Evolutionary conservation across 2,797 vertebrate species (phyloP), one percentile per base, ranked within the genome.

Genomic region (Epinephelus coioides): DNA sequence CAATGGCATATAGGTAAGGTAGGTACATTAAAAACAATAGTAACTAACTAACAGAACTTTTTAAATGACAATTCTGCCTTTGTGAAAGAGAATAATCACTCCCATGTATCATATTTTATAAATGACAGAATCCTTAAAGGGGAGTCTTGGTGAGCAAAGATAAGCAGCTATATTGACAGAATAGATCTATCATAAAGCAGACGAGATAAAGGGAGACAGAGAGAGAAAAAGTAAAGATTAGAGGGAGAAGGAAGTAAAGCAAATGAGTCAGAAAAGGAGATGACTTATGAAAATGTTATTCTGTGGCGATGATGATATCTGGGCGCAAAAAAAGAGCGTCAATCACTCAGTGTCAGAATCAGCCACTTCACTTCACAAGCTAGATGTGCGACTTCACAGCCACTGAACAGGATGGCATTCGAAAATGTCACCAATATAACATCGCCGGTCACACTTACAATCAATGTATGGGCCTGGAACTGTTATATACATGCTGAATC

Each of bases 131-230:
- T 86, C 30, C 53, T 81, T 75, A 61, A 83, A 80, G 56, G 30
- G 40, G 46, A 83, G 66, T 85, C 66, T 87, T 76, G 80, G 75
- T 61, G 70, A 77, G 65, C 60, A 53, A 63, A 89, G 90, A 92
- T 92, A 90, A 92, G 83, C 74, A 34, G 67, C 12, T 46, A 68
- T 69, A 49, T 6, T 82, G 91, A 88, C 75, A 72, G 82, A 73
- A 25, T 62, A 78, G 68, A 88, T 93, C 79, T 81, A 86, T 92
- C 87, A 90, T 73, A 70, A 69, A 86, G 83, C 75, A 21, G 67
- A 68, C 3, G 63, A 84, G 79, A 88, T 50, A 70, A 43, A 73
- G 65, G 25, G 19, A 65, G 69, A 84, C 60, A 68, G 53, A 50
- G 46, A 54, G 43, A 27, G 27, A 65, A 66, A 73, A 81, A 59